Conservation (phyloP, 2,113 vertebrate species). For the Ondatra zibethicus region DNA sequence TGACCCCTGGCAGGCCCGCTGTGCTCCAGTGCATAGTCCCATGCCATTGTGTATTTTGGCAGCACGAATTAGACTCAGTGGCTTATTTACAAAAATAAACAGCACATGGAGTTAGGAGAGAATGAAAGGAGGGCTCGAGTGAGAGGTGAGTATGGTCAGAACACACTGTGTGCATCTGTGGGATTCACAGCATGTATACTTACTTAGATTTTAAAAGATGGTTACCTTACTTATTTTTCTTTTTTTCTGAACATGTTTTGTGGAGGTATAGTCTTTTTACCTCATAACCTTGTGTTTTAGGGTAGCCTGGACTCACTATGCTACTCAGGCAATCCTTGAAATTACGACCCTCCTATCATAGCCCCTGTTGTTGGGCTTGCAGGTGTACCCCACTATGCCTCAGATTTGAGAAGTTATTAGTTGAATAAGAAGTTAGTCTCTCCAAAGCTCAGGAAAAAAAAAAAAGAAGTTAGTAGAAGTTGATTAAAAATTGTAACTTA, state of each 20-base stretch:
- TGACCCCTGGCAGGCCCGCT: too few species aligned
- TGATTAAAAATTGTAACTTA: not conserved
- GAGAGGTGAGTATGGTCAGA: not conserved
- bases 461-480: too few species aligned
- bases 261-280: not conserved
- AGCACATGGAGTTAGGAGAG: not conserved
- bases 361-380: not conserved
- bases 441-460: too few species aligned
- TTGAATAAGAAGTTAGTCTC: too few species aligned
- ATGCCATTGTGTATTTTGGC: too few species aligned
- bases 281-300: not conserved
- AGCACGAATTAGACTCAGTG: not conserved
- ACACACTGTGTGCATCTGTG: not conserved
- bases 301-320: not conserved
- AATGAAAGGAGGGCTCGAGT: not conserved
- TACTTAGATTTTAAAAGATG: not conserved
- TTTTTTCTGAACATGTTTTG: not conserved
- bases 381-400: not conserved
- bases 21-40: too few species aligned
- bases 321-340: not conserved
- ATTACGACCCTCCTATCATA: not conserved
- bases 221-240: not conserved
- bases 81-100: not conserved
- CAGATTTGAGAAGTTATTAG: constrained; percentile 41
- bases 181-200: not conserved